Evolutionary conservation across 2,797 vertebrate genomes (phyloP).

Genomic region (Spea hammondii): DNA sequence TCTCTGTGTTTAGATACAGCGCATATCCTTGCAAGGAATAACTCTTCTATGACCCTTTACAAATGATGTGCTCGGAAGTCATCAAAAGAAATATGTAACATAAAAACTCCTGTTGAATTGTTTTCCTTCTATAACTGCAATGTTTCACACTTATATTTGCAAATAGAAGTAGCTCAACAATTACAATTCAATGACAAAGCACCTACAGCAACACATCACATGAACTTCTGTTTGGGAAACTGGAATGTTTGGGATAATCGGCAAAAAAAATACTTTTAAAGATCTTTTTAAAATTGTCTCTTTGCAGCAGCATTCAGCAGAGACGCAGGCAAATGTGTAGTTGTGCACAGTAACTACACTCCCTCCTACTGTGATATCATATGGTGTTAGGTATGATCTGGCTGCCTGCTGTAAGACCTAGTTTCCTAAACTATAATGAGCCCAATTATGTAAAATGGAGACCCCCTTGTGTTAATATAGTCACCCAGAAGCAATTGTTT

Average conservation of each 20-base stretch:
- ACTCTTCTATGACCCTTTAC: background rate
- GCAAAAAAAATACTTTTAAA: conserved; percentile 11
- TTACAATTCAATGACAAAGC: background rate
- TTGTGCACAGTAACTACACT: conserved; percentile 22
- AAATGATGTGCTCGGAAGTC: background rate
- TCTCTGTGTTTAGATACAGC: background rate
- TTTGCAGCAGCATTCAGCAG: conserved; percentile 14
- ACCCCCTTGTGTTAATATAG: background rate
- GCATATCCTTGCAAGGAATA: background rate
- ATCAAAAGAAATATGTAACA: background rate
- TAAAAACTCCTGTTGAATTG: background rate
- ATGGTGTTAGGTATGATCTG: conserved; percentile 25
- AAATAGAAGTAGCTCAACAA: conserved; percentile 3
- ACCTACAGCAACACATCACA: background rate
- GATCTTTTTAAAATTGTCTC: background rate
- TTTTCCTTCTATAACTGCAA: background rate
- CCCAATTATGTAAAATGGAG: conserved; percentile 31
- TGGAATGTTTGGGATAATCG: conserved; percentile 17
- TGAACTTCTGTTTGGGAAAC: background rate
- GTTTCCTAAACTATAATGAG: background rate
- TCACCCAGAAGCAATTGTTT: background rate
- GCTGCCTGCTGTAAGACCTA: background rate
- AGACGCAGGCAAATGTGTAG: conserved; percentile 37
- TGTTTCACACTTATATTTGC: conserved; percentile 7
- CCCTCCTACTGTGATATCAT: conserved; percentile 23